Evolutionary conservation across 2,888 invertebrate species (phyloP).

Genomic region (Lasioglossum villosulum): DNA sequence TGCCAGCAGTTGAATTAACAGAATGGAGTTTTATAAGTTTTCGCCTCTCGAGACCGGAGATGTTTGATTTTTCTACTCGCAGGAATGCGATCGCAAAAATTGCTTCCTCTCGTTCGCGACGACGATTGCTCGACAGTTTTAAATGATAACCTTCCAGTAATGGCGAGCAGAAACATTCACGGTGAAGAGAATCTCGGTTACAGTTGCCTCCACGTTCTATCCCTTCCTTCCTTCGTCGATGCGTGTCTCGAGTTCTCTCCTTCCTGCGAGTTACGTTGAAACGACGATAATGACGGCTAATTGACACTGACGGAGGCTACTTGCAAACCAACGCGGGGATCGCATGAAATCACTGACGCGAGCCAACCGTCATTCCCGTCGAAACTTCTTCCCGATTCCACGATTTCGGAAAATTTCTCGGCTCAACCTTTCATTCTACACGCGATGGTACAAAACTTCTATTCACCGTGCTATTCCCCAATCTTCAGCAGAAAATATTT

Average conservation of each 20-base stretch:
- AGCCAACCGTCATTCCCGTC: constrained; percentile 18
- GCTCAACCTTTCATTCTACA: not conserved
- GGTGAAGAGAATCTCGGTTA: constrained; percentile 44
- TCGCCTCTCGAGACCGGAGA: not conserved
- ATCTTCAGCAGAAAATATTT: not conserved
- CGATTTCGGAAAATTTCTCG: not conserved
- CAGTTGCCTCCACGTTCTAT: constrained; percentile 34
- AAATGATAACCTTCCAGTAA: constrained; percentile 15
- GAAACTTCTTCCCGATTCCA: not conserved
- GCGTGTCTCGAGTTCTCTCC: constrained; percentile 60
- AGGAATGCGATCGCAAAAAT: not conserved
- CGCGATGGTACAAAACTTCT: not conserved
- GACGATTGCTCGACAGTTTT: constrained; percentile 13
- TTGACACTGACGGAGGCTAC: constrained; percentile 66
- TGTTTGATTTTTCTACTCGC: not conserved
- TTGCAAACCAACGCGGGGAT: constrained; percentile 34
- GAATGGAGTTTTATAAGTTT: not conserved
- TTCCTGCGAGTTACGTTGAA: constrained; percentile 66
- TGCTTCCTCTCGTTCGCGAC: not conserved
- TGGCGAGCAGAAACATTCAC: constrained; percentile 17
- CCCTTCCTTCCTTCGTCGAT: constrained; percentile 42
- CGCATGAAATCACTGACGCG: constrained; percentile 38
- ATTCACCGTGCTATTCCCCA: not conserved
- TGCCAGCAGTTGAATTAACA: not conserved
- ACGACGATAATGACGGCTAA: constrained; percentile 70